These are phyloP conservation scores for Orussus abietinus DNA, from an alignment of 1,140 invertebrate species.

Conservation along the genomic window DNA sequence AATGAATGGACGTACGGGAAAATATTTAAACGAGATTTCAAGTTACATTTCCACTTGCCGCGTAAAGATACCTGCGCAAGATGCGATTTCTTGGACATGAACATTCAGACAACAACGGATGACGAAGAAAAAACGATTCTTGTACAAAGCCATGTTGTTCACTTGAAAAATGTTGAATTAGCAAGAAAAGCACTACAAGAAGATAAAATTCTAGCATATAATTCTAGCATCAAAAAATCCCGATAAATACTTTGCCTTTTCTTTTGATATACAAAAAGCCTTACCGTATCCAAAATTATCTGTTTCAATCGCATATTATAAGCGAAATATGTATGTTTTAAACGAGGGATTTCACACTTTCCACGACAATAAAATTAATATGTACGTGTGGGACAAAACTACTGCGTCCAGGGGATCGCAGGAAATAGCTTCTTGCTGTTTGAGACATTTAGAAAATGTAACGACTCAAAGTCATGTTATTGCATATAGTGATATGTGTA, in stretches of 20 bases:
- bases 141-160: constrained; percentile 20
- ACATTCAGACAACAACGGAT: constrained; percentile 25
- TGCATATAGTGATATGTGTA: constrained; percentile 30
- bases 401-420: constrained; percentile 27
- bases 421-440: constrained; percentile 25
- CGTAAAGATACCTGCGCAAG: constrained; percentile 25
- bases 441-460: constrained; percentile 27
- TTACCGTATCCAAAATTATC: constrained; percentile 23
- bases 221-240: constrained; percentile 18
- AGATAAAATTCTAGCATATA: constrained; percentile 22
- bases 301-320: constrained; percentile 26
- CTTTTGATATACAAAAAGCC: constrained; percentile 25
- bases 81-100: constrained; percentile 22
- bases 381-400: constrained; percentile 30
- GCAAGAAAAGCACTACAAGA: constrained; percentile 24
- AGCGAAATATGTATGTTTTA: constrained; percentile 23
- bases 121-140: constrained; percentile 23
- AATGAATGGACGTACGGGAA: constrained; percentile 24
- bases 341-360: constrained; percentile 21
- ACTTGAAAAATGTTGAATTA: constrained; percentile 21
- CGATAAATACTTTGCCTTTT: constrained; percentile 23
- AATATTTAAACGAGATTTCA: constrained; percentile 27
- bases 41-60: constrained; percentile 24
- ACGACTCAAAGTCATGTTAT: constrained; percentile 25
- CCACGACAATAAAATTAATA: constrained; percentile 20